Percentiles rank a stretch among this genome's conserved stretches.
Conservation (phyloP, 2,888 invertebrate genomes). For the Drosophila melanosoma region DNA sequence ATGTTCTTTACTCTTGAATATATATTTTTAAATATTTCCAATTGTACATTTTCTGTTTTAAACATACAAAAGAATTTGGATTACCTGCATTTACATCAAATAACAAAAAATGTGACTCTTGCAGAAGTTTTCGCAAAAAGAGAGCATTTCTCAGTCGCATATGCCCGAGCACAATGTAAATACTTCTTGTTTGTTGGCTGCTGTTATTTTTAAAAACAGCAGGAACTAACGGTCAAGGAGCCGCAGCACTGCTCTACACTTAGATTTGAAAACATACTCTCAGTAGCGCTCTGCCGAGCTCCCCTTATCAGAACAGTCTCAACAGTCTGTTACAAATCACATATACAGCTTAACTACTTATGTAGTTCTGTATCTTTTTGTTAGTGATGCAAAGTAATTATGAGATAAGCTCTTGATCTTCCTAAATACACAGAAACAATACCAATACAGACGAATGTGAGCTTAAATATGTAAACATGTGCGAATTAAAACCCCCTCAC, state of each 20-base stretch:
- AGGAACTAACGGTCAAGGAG: conserved; percentile 27
- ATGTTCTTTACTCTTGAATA: neutral
- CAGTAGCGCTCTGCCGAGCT: neutral
- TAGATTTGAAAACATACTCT: neutral
- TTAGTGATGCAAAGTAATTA: conserved; percentile 7
- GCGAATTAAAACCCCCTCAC: neutral
- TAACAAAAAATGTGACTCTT: neutral
- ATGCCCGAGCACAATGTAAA: neutral
- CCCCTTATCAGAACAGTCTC: conserved; percentile 3
- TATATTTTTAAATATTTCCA: neutral
- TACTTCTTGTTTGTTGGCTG: conserved; percentile 5
- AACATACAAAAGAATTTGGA: neutral
- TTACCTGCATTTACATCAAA: neutral
- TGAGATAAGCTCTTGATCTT: conserved; percentile 31
- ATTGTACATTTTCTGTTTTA: neutral
- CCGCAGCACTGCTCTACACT: conserved; percentile 20
- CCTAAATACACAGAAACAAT: neutral
- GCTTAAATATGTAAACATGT: neutral
- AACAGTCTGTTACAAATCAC: conserved; percentile 16
- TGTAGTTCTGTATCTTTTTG: conserved; percentile 23
- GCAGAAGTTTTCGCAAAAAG: neutral
- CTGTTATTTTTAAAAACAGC: conserved; percentile 26
- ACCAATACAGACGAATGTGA: neutral
- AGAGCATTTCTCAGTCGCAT: neutral
- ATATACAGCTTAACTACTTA: conserved; percentile 1